Base-by-base conservation (phyloP, 2,113 vertebrate genomes). In the Aldabrachelys gigantea region DNA sequence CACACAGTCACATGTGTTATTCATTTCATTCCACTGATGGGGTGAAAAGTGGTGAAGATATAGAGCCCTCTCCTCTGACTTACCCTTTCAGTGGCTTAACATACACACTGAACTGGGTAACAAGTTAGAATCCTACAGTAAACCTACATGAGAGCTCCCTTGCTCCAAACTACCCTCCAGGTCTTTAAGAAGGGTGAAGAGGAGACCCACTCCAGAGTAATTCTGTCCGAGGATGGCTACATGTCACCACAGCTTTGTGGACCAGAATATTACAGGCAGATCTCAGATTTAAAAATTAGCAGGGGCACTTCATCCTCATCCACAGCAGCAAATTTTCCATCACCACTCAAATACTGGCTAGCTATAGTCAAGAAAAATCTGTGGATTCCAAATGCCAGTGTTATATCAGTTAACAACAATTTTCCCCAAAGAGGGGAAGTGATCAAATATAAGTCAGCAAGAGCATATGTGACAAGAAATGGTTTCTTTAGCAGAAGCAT, bases 171-270 rank as follows among this genome's bases (percentile, higher is more conserved):
- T n/a, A 65, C 62, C 31, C 11, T n/a, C 62, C 35, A 65, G 31
- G 14, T 19, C 62, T 65, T 14, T 65, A 35, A 65, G 92, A 96
- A 91, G 86, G 62, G 89, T 94, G 95, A 83, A 76, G 84, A 91
- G 89, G 54, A 89, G 38, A 92, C 81, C 50, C 0, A 0, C 47
- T 89, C 90, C 92, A 94, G 86, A 96, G 92, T 59, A 95, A 12
- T 92, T 96, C 91, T 91, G 90, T 91, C 93, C 92, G 91, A 95
- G 93, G 89, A 96, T 91, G 65, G 80, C 82, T 65, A 65, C 31
- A 35, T 35, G 90, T 49, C 93, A 84, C 76, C 38, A 10, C 85
- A 52, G 85, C 47, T 94, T 93, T 80, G 87, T 25, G 59, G 53
- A 76, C 31, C 91, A 49, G 79, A 94, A 87, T 0, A 13, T 89